Conservation (phyloP, 2,888 invertebrate genomes). For the Cantharis flavilabris region DNA sequence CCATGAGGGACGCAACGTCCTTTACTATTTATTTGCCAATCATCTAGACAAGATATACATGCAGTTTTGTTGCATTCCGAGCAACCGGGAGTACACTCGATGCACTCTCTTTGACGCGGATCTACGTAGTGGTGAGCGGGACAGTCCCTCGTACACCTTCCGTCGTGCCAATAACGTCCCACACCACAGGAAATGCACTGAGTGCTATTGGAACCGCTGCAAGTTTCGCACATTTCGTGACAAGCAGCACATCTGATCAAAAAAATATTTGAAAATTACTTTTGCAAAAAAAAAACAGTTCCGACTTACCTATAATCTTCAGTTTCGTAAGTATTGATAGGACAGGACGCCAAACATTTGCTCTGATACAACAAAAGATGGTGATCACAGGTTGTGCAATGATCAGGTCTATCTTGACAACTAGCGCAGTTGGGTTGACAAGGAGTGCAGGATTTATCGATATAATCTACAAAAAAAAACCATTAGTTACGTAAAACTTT, state of each 20-base stretch:
- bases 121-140: slow-evolving; percentile 77
- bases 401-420: slow-evolving; percentile 80
- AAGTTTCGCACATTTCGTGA: slow-evolving; percentile 79
- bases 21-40: slow-evolving; percentile 78
- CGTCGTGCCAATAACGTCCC: slow-evolving; percentile 72
- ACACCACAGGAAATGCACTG: slow-evolving; percentile 83
- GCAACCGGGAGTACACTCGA: slow-evolving; percentile 80
- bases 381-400: slow-evolving; percentile 87
- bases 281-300: background rate
- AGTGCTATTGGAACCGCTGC: slow-evolving; percentile 74
- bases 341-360: slow-evolving; percentile 83
- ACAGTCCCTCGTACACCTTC: slow-evolving; percentile 73
- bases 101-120: slow-evolving; percentile 78
- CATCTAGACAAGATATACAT: slow-evolving; percentile 74
- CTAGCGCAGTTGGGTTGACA: slow-evolving; percentile 87
- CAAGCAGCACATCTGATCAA: slow-evolving; percentile 72
- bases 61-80: slow-evolving; percentile 72
- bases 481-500: background rate
- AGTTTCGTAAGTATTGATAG: slow-evolving; percentile 79
- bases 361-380: slow-evolving; percentile 82
- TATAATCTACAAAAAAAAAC: slow-evolving; percentile 44
- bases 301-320: slow-evolving; percentile 75
- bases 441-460: slow-evolving; percentile 75
- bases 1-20: slow-evolving; percentile 74
- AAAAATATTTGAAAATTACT: background rate